Evolutionary conservation across 2,797 vertebrate species (phyloP), one percentile per base, ranked within the genome.

Genomic region (Iguana delicatissima): DNA sequence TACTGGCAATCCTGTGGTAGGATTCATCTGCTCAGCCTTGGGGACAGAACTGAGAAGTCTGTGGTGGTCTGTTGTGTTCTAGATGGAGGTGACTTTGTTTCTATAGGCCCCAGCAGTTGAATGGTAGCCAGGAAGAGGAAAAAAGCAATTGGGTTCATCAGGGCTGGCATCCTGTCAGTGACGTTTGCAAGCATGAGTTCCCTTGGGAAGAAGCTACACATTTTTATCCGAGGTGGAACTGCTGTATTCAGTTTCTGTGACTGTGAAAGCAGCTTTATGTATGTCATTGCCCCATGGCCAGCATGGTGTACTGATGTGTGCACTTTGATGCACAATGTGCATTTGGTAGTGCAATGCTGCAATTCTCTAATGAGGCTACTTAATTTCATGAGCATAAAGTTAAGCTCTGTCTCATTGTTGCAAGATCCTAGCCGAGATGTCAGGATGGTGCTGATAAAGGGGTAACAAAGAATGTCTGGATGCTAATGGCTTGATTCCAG

Each of bases 81-180:
- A 29, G 67, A 1, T 0, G 89, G 50, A 55, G 50, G 2, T n/a
- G 26, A 35, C 4, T 52, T 18, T 29, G 42, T 1, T 1, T 52
- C 81, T 18, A 72, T 55, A 16, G 77, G 69, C 35, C 83, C 77
- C 64, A 76, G 26, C 5, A 26, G 0, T 5, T 0, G 0, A 79
- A 8, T 1, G 35, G 7, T 69, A 8, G 0, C 32, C 9, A 59
- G 55, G 1, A 85, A 69, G 24, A 77, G 35, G 22, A n/a, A 7
- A 29, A 14, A 6, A 4, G 0, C 35, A 29, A 24, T 35, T 59
- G 38, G 52, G 72, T 57, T 76, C 24, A 2, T 26, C 64, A 67
- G 24, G 64, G 9, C 9, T 67, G 24, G 64, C 7, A 67, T 29
- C 24, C 62, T 64, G 24, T 6, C 2, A 0, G 24, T 67, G 24